Conservation (phyloP, 2,797 vertebrate genomes). For the Gymnothorax reevesii region DNA sequence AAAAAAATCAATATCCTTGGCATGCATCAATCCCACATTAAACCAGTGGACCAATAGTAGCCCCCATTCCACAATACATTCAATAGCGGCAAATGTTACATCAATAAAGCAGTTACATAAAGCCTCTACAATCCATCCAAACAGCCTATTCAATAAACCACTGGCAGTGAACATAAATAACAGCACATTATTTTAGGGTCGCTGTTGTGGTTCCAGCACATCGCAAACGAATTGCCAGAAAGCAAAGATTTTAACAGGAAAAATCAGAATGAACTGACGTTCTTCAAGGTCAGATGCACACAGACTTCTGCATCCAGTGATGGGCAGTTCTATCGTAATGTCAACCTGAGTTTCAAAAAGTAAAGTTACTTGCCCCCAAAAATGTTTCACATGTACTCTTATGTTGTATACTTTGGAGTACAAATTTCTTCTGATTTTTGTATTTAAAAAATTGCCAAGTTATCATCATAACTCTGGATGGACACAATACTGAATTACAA, state of each 20-base stretch:
- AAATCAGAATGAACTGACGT: not conserved
- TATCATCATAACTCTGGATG: too few species aligned
- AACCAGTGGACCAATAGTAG: not conserved
- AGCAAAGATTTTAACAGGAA: not conserved
- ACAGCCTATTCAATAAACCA: not conserved
- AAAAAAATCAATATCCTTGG: constrained; percentile 3
- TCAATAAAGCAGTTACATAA: not conserved
- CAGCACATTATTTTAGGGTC: not conserved
- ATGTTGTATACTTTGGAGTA: too few species aligned
- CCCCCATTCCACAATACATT: not conserved
- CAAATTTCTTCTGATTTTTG: too few species aligned
- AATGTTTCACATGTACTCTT: too few species aligned
- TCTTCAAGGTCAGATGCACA: too few species aligned
- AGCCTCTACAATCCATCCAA: too few species aligned
- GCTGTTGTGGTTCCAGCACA: not conserved
- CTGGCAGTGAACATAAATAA: not conserved
- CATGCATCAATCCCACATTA: not conserved
- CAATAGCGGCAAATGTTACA: not conserved
- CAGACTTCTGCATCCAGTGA: too few species aligned
- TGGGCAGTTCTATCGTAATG: too few species aligned
- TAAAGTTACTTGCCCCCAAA: too few species aligned
- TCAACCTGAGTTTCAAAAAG: too few species aligned
- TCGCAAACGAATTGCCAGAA: not conserved
- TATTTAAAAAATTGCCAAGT: too few species aligned
- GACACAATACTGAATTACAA: too few species aligned